A percentile compares a stretch with the other conserved stretches of the same genome.
Conservation (phyloP, 2,113 vertebrate genomes). For the Callocephalon fimbriatum region DNA sequence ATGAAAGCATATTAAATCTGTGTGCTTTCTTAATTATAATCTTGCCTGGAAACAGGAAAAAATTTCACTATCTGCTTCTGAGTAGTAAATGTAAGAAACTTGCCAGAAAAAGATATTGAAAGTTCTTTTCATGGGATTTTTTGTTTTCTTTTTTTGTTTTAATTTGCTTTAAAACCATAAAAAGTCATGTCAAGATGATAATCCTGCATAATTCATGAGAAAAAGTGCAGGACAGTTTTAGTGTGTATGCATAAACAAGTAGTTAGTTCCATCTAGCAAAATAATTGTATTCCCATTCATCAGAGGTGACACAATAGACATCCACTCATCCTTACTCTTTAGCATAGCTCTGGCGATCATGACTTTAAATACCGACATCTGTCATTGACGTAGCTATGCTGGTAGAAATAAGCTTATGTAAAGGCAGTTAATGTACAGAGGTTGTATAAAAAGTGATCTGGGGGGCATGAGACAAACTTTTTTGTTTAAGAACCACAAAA, state of each 20-base stretch:
- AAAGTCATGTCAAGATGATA: background rate
- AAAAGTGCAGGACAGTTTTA: background rate
- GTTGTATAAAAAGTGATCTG: background rate
- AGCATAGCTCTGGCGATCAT: background rate
- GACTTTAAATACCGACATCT: background rate
- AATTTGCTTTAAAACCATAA: background rate
- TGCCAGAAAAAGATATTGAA: background rate
- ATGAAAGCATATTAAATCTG: background rate
- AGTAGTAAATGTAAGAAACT: background rate
- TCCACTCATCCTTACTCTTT: background rate
- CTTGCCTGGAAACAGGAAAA: background rate
- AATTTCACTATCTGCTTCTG: background rate
- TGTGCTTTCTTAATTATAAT: constrained; percentile 16
- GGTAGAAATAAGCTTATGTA: background rate
- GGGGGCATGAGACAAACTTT: background rate
- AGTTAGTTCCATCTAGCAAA: constrained; percentile 20
- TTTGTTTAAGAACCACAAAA: background rate
- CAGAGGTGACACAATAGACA: background rate
- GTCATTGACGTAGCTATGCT: background rate
- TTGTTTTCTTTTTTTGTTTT: background rate
- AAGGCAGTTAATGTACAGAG: background rate
- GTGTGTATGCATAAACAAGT: constrained; percentile 9
- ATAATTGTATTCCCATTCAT: constrained; percentile 24
- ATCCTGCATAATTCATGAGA: constrained; percentile 29
- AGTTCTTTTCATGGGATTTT: background rate